phyloP scores from a whole-genome alignment of 2,888 invertebrate species.

The Drosophila mulleri region DNA sequence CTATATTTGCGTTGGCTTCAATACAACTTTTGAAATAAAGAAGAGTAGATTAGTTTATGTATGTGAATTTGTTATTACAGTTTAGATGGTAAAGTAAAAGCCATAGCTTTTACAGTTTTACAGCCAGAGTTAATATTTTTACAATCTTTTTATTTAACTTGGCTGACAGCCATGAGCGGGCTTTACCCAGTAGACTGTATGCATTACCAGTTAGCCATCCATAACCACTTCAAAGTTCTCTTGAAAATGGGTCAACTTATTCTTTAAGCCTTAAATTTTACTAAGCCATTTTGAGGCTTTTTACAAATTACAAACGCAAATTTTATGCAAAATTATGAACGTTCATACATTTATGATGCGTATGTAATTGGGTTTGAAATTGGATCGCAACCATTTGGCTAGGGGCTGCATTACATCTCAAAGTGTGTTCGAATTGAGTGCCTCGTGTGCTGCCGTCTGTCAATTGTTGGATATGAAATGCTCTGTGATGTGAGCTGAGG shows the following conservation, averaged over 20 bases:
- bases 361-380: constrained; percentile 61
- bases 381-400: constrained; percentile 50
- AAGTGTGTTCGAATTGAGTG: constrained; percentile 11
- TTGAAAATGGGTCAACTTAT: constrained; percentile 1
- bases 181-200: neutral
- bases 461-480: constrained; percentile 34
- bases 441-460: constrained; percentile 14
- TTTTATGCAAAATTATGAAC: constrained; percentile 46
- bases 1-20: neutral
- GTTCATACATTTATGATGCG: constrained; percentile 10
- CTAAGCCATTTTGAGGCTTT: neutral
- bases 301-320: constrained; percentile 13
- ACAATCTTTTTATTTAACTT: neutral
- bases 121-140: neutral
- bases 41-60: neutral
- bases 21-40: neutral
- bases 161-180: neutral
- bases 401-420: constrained; percentile 19
- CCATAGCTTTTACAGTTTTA: neutral
- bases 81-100: neutral
- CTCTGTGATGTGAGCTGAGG: constrained; percentile 1
- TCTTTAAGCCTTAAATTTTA: neutral
- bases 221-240: neutral
- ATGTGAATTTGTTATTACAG: neutral
- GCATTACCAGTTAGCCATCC: neutral